Evolutionary conservation across 2,888 invertebrate genomes (phyloP), one percentile per base, ranked within the genome.

Genomic region (Plagodis dolabraria): DNA sequence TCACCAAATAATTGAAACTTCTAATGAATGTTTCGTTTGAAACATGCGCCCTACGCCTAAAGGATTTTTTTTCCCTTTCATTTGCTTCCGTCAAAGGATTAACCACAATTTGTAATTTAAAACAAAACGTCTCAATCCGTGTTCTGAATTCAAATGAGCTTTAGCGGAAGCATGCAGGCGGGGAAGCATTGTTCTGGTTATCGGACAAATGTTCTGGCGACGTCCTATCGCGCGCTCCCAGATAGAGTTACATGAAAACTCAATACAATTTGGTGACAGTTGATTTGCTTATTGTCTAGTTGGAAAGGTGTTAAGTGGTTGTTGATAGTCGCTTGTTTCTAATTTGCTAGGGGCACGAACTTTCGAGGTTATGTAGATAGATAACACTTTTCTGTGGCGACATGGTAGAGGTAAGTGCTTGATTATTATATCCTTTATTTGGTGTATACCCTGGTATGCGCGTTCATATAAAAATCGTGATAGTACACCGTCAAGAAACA

Each of bases 111-210:
- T 50, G 51, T 60, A 69, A 69, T 78, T 73, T 64, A 72, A 78
- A 79, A 75, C 68, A 53, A 57, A 76, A 79, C 74, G 74, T 79
- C 74, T 81, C 75, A 77, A 75, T 75, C 50, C 80, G 77, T 81
- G 86, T 76, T 77, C 74, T 71, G 86, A 86, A 89, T 88, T 77
- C 67, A 79, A 86, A 87, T 86, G 78, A 72, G 71, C 67, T 64
- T 54, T 64, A 67, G 65, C 80, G 82, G 80, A 81, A 83, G 75
- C 71, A 73, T 64, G 66, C 66, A 68, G 58, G 63, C 62, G 63
- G 60, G 55, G 47, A 33, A 57, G 55, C 72, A 83, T 82, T 83
- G 83, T 83, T 77, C 63, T 72, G 68, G 67, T 70, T 80, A 80
- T 77, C 77, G 64, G 60, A 80, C 81, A 80, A 80, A 76, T 80